phyloP scores from a whole-genome alignment of 2,888 invertebrate species.

The Tromatobia lineatoria region DNA sequence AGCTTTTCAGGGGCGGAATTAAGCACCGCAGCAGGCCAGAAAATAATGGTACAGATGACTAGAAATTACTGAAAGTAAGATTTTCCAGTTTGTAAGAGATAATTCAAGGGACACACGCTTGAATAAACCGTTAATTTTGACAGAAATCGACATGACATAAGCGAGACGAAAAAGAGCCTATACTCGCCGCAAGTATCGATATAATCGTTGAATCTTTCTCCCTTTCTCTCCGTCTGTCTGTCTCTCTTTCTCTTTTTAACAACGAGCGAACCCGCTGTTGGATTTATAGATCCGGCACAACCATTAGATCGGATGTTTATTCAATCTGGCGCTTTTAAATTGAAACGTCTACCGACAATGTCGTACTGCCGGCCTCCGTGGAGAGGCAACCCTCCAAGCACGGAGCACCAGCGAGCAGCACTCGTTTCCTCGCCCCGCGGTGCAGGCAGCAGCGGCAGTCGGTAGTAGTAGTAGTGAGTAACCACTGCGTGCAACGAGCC shows the following conservation, averaged over 20 bases:
- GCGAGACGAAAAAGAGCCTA: constrained; percentile 14
- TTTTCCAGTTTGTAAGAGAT: constrained; percentile 1
- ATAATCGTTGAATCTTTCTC: constrained; percentile 58
- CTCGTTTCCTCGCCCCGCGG: neutral
- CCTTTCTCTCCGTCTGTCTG: neutral
- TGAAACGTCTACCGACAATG: constrained; percentile 79
- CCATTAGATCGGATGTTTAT: constrained; percentile 73
- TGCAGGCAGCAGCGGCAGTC: neutral
- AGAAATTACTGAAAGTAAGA: constrained; percentile 11
- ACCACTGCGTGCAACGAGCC: neutral
- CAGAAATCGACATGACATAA: constrained; percentile 33
- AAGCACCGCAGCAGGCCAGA: constrained; percentile 20
- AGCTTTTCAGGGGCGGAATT: too few species aligned
- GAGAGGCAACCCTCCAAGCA: constrained; percentile 8
- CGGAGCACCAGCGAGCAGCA: neutral
- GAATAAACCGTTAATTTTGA: neutral
- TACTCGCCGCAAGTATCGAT: constrained; percentile 42
- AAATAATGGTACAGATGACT: constrained; percentile 30
- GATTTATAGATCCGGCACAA: constrained; percentile 78
- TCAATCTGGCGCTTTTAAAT: constrained; percentile 80
- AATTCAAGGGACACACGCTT: neutral
- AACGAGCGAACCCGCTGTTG: constrained; percentile 43
- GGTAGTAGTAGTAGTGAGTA: neutral
- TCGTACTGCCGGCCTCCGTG: constrained; percentile 66
- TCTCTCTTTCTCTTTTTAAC: constrained; percentile 1